Evolutionary conservation across 2,797 vertebrate species (phyloP), one percentile per base, ranked within the genome.

Genomic region (Otolemur crassicaudatus): DNA sequence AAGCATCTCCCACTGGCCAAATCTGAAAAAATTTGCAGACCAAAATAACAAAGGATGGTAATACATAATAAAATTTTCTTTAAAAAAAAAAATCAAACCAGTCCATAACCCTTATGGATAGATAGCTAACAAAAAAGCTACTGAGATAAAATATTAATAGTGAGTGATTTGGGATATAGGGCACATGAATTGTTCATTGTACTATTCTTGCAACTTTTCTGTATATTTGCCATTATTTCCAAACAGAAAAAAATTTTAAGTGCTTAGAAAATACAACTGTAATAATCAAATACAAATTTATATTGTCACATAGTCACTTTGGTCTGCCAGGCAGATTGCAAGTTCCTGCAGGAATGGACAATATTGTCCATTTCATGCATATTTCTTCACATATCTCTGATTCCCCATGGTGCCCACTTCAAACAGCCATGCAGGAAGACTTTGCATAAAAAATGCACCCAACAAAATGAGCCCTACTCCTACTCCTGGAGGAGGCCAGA

Each of bases 171-270:
- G 22, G 49, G 31, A 20, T 72, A 75, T 90, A 77, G 8, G 27
- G n/a, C 20, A 70, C 37, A 56, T 67, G 34, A 63, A 80, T 40
- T 75, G 16, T 37, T 92, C 60, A 94, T 40, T 91, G 27, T 34
- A 16, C 29, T 79, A 29, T n/a, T 91, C 73, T 80, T 69, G 25
- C 13, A 80, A 46, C 29, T 85, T 84, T 53, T 80, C 79, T 61
- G 11, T 69, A 88, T n/a, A 34, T 73, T 61, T 75, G 58, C 95
- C 75, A 84, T 96, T 73, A 92, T 69, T 86, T 86, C 73, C 73
- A 86, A 89, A 61, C 1, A 79, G 79, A 91, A 94, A 80, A 86
- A 58, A 8, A 14, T 23, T 69, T 73, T 65, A 87, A 80, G 49
- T 31, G 87, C 79, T 69, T 80, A 70, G 87, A 84, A 91, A 92